phyloP scores from a whole-genome alignment of 2,797 vertebrate species.

The Hydrolagus colliei region DNA sequence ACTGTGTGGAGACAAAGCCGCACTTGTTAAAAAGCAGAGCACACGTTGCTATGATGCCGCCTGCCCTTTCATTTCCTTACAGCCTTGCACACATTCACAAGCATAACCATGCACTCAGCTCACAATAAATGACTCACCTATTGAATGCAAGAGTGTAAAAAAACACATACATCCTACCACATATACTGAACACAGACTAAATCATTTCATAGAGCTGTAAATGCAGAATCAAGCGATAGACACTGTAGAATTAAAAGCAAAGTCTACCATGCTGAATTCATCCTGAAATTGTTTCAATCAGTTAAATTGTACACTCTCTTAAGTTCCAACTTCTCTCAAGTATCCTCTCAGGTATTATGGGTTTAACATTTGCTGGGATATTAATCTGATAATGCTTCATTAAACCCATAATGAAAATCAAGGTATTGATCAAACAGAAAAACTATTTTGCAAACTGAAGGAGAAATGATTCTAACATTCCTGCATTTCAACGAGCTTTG shows the following conservation, averaged over 20 bases:
- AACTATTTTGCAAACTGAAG: neutral
- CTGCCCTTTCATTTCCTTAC: neutral
- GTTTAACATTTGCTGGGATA: no score
- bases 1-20: neutral
- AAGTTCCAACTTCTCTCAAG: neutral
- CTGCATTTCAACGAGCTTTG: neutral
- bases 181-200: neutral
- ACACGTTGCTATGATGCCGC: neutral
- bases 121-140: neutral
- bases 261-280: neutral
- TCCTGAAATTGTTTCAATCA: neutral
- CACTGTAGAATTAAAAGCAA: neutral
- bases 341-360: no score
- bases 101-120: neutral
- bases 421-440: neutral
- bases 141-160: neutral
- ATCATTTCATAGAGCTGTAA: neutral
- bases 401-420: neutral
- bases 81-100: neutral
- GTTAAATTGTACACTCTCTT: neutral
- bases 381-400: neutral
- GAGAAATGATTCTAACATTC: neutral
- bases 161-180: neutral
- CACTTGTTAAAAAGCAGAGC: neutral
- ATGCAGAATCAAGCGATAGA: neutral